Conservation (phyloP, 2,113 vertebrate species). For the Urocynchramus pylzowi region DNA sequence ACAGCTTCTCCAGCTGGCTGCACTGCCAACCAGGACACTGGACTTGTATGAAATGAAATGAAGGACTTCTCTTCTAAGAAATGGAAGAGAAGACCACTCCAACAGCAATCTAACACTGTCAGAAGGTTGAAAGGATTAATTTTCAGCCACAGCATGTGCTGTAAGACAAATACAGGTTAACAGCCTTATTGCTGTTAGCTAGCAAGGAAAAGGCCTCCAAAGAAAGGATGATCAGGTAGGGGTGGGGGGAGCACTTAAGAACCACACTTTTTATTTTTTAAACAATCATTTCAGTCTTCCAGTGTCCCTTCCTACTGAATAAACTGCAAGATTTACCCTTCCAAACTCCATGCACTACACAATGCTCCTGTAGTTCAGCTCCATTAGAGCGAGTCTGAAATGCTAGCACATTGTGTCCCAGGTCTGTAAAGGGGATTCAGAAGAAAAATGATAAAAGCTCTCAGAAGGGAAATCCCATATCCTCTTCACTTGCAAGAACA, state of each 20-base stretch:
- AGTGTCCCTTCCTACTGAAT: not conserved
- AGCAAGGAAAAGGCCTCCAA: not conserved
- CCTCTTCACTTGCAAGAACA: not conserved
- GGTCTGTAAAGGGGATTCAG: not conserved
- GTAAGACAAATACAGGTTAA: not conserved
- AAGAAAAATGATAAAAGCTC: not conserved
- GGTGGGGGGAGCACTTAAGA: not conserved
- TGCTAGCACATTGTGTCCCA: not conserved
- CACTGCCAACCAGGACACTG: not conserved
- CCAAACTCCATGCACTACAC: not conserved
- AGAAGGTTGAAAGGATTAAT: not conserved
- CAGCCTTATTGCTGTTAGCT: not conserved
- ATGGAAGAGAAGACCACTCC: not conserved
- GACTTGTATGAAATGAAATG: not conserved
- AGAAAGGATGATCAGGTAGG: not conserved
- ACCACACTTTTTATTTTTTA: not conserved
- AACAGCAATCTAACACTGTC: not conserved
- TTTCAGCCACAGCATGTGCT: not conserved
- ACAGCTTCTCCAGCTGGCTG: not conserved
- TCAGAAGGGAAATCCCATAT: not conserved
- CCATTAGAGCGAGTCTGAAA: not conserved
- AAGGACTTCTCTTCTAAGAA: not conserved
- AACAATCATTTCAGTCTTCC: not conserved
- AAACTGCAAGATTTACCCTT: not conserved
- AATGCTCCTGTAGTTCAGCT: not conserved